phyloP scores from a whole-genome alignment of 2,888 invertebrate species.

The Diploptera punctata region DNA sequence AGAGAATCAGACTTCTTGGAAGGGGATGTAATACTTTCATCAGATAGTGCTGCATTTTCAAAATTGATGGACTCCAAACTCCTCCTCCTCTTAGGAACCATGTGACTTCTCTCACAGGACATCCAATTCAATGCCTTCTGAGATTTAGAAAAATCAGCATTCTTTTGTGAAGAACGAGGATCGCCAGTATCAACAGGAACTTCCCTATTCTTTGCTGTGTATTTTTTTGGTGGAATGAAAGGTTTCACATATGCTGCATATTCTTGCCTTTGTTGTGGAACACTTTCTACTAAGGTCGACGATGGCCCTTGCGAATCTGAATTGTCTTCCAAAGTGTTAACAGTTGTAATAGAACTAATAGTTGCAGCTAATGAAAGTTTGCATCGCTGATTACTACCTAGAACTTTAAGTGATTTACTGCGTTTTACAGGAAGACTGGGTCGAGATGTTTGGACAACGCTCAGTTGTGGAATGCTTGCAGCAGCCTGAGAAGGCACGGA shows the following conservation, averaged over 20 bases:
- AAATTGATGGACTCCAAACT: constrained; percentile 41
- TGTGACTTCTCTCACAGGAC: background rate
- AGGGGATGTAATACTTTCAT: background rate
- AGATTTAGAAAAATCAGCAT: background rate
- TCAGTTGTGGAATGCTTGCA: constrained; percentile 42
- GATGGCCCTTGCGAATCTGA: background rate
- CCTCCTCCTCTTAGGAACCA: constrained; percentile 28
- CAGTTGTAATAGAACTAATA: background rate
- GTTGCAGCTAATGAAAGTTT: constrained; percentile 44
- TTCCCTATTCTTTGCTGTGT: background rate
- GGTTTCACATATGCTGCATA: constrained; percentile 3
- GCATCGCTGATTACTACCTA: constrained; percentile 43
- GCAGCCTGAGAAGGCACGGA: constrained; percentile 46
- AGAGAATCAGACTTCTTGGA: background rate
- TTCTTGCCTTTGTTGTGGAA: background rate
- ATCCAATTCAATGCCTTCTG: background rate
- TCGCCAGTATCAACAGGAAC: background rate
- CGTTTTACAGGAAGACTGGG: constrained; percentile 52
- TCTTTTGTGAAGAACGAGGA: background rate
- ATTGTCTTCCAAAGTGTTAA: background rate
- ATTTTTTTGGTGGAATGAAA: constrained; percentile 23
- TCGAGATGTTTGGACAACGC: constrained; percentile 39
- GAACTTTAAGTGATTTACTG: constrained; percentile 54
- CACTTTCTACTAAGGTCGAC: background rate
- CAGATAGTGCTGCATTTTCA: constrained; percentile 24